A percentile compares a stretch with the other conserved stretches of the same genome.
phyloP scores from a whole-genome alignment of 2,888 invertebrate species.

The Napeogenes sylphis region DNA sequence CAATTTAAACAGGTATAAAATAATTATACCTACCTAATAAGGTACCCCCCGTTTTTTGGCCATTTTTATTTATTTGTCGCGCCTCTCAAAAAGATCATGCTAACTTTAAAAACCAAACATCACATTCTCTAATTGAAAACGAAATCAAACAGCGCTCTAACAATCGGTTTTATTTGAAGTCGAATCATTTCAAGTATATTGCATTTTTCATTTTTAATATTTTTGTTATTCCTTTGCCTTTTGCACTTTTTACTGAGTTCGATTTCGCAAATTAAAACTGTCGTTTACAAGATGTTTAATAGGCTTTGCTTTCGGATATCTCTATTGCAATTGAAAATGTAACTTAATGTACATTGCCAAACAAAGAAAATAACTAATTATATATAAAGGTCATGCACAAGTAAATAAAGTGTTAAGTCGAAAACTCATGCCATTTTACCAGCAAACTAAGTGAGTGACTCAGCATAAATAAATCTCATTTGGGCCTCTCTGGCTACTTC shows the following conservation, averaged over 20 bases:
- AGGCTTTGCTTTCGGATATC: constrained; percentile 5
- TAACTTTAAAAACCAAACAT: neutral
- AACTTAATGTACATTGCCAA: neutral
- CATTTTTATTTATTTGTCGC: no score
- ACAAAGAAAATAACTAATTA: no score
- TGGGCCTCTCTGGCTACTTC: constrained; percentile 53
- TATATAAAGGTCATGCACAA: no score
- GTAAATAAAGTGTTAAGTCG: constrained; percentile 13
- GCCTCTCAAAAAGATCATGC: neutral
- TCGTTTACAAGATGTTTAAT: neutral
- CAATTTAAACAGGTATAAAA: no score
- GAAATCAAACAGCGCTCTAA: constrained; percentile 21
- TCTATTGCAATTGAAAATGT: no score
- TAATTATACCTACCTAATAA: no score
- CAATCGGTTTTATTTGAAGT: constrained; percentile 23
- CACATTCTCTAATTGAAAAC: constrained; percentile 18
- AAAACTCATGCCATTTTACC: constrained; percentile 14
- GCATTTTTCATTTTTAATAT: no score
- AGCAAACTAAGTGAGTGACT: constrained; percentile 38
- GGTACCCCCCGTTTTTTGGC: no score
- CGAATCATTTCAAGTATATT: constrained; percentile 21
- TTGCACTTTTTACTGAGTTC: constrained; percentile 23
- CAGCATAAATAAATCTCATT: constrained; percentile 57
- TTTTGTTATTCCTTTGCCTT: constrained; percentile 23
- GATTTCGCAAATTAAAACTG: constrained; percentile 12